Conservation (phyloP, 2,113 vertebrate species). For the Pitta sordida region DNA sequence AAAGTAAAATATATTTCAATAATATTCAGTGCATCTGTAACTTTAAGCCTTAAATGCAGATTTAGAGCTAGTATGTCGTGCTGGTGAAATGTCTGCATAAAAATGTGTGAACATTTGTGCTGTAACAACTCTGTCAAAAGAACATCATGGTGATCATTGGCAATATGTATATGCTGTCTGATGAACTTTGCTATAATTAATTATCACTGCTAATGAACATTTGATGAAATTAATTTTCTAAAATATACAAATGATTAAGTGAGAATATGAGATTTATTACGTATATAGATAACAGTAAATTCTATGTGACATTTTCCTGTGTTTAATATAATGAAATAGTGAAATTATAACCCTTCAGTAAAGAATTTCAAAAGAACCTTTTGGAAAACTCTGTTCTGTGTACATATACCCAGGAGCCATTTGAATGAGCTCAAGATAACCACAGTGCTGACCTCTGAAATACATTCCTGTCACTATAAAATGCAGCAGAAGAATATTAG, state of each 20-base stretch:
- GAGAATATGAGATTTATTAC: not conserved
- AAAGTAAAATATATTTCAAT: not conserved
- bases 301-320: not conserved
- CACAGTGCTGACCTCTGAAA: not conserved
- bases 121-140: constrained; percentile 69
- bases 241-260: constrained; percentile 65
- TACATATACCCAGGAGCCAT: not conserved
- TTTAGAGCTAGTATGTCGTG: constrained; percentile 32
- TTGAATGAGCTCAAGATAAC: not conserved
- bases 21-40: not conserved
- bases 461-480: not conserved
- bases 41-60: constrained; percentile 59
- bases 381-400: not conserved
- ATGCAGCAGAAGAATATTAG: constrained; percentile 2
- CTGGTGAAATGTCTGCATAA: constrained; percentile 30
- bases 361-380: constrained; percentile 27
- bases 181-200: constrained; percentile 69
- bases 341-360: not conserved
- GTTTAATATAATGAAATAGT: not conserved
- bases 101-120: constrained; percentile 63
- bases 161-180: constrained; percentile 57
- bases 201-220: constrained; percentile 69
- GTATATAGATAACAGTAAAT: constrained; percentile 1
- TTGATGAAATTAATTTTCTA: constrained; percentile 76
- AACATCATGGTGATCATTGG: constrained; percentile 60